These are phyloP conservation scores for Macquaria ambigua DNA, from an alignment of 2,113 vertebrate genomes.

Conservation along the genomic window DNA sequence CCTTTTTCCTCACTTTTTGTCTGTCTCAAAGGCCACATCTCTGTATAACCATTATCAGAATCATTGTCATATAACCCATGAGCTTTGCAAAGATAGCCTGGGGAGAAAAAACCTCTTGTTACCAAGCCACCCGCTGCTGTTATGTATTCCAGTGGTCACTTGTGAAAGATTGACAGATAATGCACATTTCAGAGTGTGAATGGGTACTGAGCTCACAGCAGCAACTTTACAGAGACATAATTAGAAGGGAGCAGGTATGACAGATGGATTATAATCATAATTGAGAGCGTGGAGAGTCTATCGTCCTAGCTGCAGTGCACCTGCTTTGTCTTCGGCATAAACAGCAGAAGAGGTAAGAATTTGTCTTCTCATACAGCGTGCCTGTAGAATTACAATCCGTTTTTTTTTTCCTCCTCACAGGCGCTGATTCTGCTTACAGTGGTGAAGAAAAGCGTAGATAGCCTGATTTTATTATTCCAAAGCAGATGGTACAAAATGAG, in stretches of 20 bases:
- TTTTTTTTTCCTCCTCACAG: conserved; percentile 13
- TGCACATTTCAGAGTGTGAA: conserved; percentile 59
- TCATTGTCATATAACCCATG: neutral
- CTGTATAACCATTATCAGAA: conserved; percentile 11
- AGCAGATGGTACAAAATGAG: conserved; percentile 76
- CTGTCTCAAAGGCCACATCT: conserved; percentile 6
- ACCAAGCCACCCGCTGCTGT: conserved; percentile 20
- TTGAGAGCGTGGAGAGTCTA: conserved; percentile 72
- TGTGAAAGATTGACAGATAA: neutral
- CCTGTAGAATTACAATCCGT: conserved; percentile 58
- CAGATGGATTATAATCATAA: conserved; percentile 81
- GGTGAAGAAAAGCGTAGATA: conserved; percentile 51
- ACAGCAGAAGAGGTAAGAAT: conserved; percentile 67
- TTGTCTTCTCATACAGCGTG: conserved; percentile 52
- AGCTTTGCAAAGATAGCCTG: conserved; percentile 20
- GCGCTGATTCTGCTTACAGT: conserved; percentile 37
- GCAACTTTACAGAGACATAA: conserved; percentile 75
- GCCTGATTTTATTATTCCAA: conserved; percentile 71
- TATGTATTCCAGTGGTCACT: conserved; percentile 72
- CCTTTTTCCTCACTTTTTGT: conserved; percentile 17
- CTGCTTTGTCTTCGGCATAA: conserved; percentile 74
- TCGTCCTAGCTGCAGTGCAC: conserved; percentile 63
- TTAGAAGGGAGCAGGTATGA: conserved; percentile 79
- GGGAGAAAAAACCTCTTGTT: conserved; percentile 42
- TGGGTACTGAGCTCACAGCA: conserved; percentile 54